Evolutionary conservation across 1,140 invertebrate species (phyloP).

Genomic region (Papilio xuthus): DNA sequence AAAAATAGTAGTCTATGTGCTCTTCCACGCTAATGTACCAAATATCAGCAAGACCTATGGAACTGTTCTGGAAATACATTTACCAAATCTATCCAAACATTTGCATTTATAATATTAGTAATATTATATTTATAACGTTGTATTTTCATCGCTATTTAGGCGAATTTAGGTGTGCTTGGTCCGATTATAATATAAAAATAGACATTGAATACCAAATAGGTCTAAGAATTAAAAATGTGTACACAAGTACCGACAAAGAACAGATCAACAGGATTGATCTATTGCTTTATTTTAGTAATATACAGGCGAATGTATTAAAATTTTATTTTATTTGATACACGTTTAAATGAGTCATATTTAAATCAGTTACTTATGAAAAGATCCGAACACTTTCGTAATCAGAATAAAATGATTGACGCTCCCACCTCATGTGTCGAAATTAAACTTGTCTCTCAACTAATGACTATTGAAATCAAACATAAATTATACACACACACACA

Average conservation of each 20-base stretch:
- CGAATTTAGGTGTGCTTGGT: background rate
- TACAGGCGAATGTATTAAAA: too few relatives aligned
- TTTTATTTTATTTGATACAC: background rate
- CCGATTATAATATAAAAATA: too few relatives aligned
- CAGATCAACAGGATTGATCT: background rate
- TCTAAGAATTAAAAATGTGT: too few relatives aligned
- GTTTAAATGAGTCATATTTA: background rate
- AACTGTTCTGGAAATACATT: too few relatives aligned
- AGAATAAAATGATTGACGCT: constrained; percentile 16
- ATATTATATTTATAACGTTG: background rate
- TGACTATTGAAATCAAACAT: constrained; percentile 34
- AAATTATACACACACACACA: constrained; percentile 22
- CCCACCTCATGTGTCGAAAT: constrained; percentile 11
- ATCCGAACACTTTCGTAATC: constrained; percentile 18
- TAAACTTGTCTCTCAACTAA: constrained; percentile 32
- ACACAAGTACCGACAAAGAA: too few relatives aligned
- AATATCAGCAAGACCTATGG: too few relatives aligned
- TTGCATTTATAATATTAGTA: too few relatives aligned
- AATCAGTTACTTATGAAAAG: constrained; percentile 2
- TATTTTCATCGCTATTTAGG: background rate
- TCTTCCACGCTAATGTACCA: too few relatives aligned
- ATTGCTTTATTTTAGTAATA: background rate
- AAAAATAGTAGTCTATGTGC: too few relatives aligned
- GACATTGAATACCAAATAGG: too few relatives aligned
- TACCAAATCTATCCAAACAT: too few relatives aligned